phyloP scores from a whole-genome alignment of 1,140 invertebrate genomes.

The Conopomorpha cramerella region DNA sequence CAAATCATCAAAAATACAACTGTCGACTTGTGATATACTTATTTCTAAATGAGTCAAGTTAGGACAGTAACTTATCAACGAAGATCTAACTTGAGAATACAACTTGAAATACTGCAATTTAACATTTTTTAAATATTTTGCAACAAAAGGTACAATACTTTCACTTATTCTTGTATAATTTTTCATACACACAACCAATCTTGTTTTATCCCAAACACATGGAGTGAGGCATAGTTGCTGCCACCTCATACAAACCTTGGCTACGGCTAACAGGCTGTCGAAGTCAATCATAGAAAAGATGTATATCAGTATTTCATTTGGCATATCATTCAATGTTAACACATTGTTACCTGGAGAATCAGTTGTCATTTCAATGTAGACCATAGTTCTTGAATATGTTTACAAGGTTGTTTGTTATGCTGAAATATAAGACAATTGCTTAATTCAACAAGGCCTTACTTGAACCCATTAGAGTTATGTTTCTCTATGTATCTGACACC shows the following conservation, averaged over 20 bases:
- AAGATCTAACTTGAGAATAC: conserved; percentile 54
- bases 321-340: conserved; percentile 53
- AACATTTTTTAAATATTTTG: conserved; percentile 55
- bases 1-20: conserved; percentile 56
- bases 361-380: conserved; percentile 47
- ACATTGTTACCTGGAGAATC: conserved; percentile 22
- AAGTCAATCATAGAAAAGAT: conserved; percentile 59
- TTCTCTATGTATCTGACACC: too few relatives aligned
- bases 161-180: conserved; percentile 55
- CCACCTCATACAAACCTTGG: conserved; percentile 55
- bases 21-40: conserved; percentile 58
- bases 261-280: conserved; percentile 49
- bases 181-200: conserved; percentile 56
- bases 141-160: conserved; percentile 53
- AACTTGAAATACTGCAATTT: conserved; percentile 61
- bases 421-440: too few relatives aligned
- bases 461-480: too few relatives aligned
- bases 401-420: too few relatives aligned
- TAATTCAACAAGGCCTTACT: too few relatives aligned
- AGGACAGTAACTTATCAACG: conserved; percentile 52
- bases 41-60: conserved; percentile 60
- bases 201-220: conserved; percentile 54
- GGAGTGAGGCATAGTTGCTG: conserved; percentile 50
- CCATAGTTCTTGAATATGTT: too few relatives aligned
- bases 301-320: conserved; percentile 58